A percentile compares a stretch with the other conserved stretches of the same genome.
phyloP scores from a whole-genome alignment of 2,113 vertebrate species.

The Amphiprion percula region DNA sequence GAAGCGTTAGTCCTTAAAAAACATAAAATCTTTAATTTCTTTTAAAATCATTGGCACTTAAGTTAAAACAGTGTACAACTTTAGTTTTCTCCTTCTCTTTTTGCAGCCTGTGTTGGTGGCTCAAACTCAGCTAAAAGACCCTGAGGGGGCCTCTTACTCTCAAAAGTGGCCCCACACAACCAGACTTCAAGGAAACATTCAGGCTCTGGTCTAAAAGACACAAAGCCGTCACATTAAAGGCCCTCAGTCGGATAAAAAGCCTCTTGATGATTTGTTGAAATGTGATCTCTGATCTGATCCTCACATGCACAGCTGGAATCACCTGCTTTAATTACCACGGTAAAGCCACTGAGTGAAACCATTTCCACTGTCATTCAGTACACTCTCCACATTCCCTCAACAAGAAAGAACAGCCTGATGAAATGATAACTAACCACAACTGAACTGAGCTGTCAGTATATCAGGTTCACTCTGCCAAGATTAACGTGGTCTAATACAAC shows the following conservation, averaged over 20 bases:
- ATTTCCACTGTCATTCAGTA: not conserved
- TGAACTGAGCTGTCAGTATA: not conserved
- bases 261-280: not conserved
- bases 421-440: not conserved
- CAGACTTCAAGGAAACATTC: slow-evolving; percentile 22
- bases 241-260: not conserved
- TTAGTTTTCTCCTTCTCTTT: not conserved
- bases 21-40: slow-evolving; percentile 71
- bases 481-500: not conserved
- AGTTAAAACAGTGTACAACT: slow-evolving; percentile 31
- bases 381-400: not conserved
- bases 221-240: not conserved
- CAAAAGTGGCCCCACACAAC: not conserved
- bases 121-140: slow-evolving; percentile 15
- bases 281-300: not conserved
- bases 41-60: slow-evolving; percentile 42
- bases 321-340: slow-evolving; percentile 7
- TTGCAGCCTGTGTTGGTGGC: not conserved
- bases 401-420: not conserved
- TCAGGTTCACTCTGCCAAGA: not conserved
- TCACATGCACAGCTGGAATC: not conserved
- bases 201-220: slow-evolving; percentile 3
- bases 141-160: not conserved
- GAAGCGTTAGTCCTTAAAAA: slow-evolving; percentile 51
- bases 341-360: slow-evolving; percentile 4